Base-by-base conservation (phyloP, 2,797 vertebrate species). In the Phoxinus dragarum region DNA sequence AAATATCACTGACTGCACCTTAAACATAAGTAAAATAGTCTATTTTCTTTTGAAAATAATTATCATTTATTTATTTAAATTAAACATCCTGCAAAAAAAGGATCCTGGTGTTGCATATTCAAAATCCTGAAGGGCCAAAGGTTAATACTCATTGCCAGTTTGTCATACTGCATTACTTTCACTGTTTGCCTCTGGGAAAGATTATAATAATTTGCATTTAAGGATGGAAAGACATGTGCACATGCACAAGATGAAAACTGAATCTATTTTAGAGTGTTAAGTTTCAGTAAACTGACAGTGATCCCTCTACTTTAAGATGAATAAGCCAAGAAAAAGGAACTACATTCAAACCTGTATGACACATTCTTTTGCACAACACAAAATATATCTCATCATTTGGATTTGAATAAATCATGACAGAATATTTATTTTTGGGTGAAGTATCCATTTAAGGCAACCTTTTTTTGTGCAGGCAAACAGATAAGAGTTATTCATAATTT, bases 121-220 rank as follows among this genome's bases (percentile, higher is more conserved):
- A 76, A 76, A 83, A 64, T 42, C 40, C 72, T 12, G 21, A 75
- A 40, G 61, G 34, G 74, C 67, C 56, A 84, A 79, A 56, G 76
- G 76, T 79, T 77, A 79, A 79, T 77, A 49, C 38, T 49, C 21
- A 47, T 54, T 80, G 67, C 76, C 83, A 79, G 83, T 71, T 61
- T 44, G 64, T 85, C 64, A 61, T 72, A 52, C 52, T 72, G 19
- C 54, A 56, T 85, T 72, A 69, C 49, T 66, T 67, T 66, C 71
- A 83, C 56, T 11, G 40, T 84, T 67, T 76, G 82, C 82, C 82
- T 67, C 59, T 67, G 72, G 81, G 81, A 67, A 54, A 40, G 59
- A 76, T 84, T 76, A 21, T 68, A 40, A 67, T 64, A 52, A 74
- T 84, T 68, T 68, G 56, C 44, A 66, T 67, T 76, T 66, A 38